Percentiles rank a stretch among this genome's conserved stretches.
Conservation (phyloP, 2,113 vertebrate species). For the Aegithalos caudatus region DNA sequence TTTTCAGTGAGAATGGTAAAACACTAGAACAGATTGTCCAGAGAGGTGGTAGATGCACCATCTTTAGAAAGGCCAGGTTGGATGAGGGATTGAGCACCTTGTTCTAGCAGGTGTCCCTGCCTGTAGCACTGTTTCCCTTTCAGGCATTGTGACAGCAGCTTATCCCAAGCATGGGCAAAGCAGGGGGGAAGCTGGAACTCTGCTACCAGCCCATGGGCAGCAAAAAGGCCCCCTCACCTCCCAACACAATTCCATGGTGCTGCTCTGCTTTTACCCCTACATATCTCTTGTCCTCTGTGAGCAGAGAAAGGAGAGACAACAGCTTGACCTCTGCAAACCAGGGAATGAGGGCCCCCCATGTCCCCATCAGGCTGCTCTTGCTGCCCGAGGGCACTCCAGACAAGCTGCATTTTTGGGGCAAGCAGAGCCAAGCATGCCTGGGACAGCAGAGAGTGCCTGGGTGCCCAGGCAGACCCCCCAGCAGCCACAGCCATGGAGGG, state of each 20-base stretch:
- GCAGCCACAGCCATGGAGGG: neutral
- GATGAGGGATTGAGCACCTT: neutral
- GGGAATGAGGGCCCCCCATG: neutral
- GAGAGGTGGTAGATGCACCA: neutral
- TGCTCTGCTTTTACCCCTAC: neutral
- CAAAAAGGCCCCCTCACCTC: neutral
- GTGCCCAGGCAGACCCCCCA: neutral
- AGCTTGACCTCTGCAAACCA: neutral
- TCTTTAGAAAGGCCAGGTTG: neutral
- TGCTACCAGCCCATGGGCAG: rapidly evolving
- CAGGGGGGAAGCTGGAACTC: neutral
- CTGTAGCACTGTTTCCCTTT: rapidly evolving
- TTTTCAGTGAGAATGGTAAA: neutral
- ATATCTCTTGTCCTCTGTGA: neutral
- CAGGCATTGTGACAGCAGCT: neutral
- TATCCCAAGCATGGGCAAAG: no score
- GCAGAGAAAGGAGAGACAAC: neutral
- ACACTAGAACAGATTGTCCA: neutral
- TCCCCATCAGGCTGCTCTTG: neutral
- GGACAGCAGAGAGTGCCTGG: rapidly evolving
- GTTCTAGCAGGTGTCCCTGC: neutral
- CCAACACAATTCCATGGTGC: rapidly evolving
- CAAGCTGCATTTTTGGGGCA: neutral
- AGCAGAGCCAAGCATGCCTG: rapidly evolving
- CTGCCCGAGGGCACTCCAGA: neutral